phyloP scores from a whole-genome alignment of 2,113 vertebrate species.

The Brachyhypopomus occidentalis region DNA sequence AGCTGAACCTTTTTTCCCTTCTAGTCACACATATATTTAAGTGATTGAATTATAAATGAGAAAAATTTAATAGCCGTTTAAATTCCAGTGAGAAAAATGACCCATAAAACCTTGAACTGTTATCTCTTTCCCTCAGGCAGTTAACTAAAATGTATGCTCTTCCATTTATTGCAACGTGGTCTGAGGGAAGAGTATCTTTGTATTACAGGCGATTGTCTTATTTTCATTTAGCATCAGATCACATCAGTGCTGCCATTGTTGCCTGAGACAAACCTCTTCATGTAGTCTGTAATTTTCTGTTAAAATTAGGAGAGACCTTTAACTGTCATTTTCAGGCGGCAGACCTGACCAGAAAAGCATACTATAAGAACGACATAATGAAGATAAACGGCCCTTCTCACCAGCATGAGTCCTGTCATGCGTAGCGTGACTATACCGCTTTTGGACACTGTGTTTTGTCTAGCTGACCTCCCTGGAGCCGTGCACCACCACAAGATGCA shows the following conservation, averaged over 20 bases:
- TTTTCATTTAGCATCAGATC: background rate
- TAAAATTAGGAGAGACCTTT: slow-evolving; percentile 40
- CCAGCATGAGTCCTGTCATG: background rate
- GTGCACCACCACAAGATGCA: background rate
- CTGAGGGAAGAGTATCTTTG: background rate
- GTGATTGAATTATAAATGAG: no score
- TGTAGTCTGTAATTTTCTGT: slow-evolving; percentile 9
- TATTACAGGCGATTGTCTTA: background rate
- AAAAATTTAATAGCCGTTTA: no score
- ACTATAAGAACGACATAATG: slow-evolving; percentile 4
- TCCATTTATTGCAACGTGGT: background rate
- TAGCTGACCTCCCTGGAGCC: background rate
- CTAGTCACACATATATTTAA: no score
- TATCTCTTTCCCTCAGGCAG: background rate
- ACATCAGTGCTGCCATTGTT: background rate
- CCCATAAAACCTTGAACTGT: background rate
- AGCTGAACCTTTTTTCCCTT: no score
- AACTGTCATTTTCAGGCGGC: background rate
- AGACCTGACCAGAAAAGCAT: slow-evolving; percentile 4
- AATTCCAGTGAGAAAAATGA: no score
- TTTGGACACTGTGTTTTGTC: background rate
- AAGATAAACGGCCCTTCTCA: background rate
- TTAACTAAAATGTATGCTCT: background rate
- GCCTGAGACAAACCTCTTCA: background rate
- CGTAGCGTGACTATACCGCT: background rate